Conservation (phyloP, 2,797 vertebrate genomes). For the Spea hammondii region DNA sequence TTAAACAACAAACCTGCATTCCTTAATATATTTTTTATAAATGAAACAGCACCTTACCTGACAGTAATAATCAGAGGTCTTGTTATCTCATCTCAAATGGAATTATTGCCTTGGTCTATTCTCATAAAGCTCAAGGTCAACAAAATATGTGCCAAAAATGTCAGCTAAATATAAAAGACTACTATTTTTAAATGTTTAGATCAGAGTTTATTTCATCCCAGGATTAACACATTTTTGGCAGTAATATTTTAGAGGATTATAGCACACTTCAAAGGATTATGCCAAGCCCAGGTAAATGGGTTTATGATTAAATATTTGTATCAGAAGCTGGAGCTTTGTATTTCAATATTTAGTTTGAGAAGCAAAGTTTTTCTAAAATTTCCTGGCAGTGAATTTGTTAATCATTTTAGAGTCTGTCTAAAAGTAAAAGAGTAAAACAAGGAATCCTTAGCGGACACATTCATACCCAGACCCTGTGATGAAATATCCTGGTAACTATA, state of each 20-base stretch:
- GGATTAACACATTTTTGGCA: not conserved
- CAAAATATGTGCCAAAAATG: not conserved
- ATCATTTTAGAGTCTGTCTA: not conserved
- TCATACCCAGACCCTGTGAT: not conserved
- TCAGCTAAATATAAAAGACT: not conserved
- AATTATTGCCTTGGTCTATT: not conserved
- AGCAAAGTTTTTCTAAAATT: not conserved
- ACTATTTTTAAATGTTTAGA: not conserved
- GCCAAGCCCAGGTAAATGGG: not conserved
- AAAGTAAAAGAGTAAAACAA: not conserved
- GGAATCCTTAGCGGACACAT: not conserved
- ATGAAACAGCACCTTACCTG: not conserved
- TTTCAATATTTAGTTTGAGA: not conserved
- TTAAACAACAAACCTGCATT: too few relatives aligned
- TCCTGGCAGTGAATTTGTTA: not conserved
- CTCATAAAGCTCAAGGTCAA: constrained; percentile 26
- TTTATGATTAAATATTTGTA: not conserved
- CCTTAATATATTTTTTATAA: too few relatives aligned
- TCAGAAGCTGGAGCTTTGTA: not conserved
- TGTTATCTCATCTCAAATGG: not conserved
- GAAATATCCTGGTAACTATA: not conserved
- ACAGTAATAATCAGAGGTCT: constrained; percentile 38
- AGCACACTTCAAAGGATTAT: not conserved
- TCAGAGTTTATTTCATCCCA: not conserved
- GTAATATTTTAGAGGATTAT: constrained; percentile 13